Percentiles rank a stretch among this genome's conserved stretches.
phyloP scores from a whole-genome alignment of 2,888 invertebrate genomes.

The Eupithecia tripunctaria region DNA sequence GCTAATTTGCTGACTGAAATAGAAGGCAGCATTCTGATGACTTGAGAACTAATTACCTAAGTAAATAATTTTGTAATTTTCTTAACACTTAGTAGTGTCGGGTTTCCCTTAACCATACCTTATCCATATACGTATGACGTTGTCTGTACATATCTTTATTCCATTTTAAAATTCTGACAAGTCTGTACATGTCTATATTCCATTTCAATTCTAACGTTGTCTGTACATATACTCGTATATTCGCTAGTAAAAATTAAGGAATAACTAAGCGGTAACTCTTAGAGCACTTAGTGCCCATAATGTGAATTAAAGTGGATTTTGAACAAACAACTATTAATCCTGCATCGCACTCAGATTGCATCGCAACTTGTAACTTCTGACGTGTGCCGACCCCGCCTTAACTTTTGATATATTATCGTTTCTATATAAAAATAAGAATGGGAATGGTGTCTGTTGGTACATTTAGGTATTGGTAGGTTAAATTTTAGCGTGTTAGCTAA shows the following conservation, averaged over 20 bases:
- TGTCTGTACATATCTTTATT: too few relatives aligned
- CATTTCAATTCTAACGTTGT: too few relatives aligned
- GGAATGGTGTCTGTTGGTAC: neutral
- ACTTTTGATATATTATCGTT: conserved; percentile 38
- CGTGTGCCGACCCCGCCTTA: conserved; percentile 33
- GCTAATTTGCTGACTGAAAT: too few relatives aligned
- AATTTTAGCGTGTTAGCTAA: too few relatives aligned
- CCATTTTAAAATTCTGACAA: too few relatives aligned
- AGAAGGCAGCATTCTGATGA: too few relatives aligned
- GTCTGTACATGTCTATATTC: too few relatives aligned
- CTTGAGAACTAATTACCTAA: too few relatives aligned
- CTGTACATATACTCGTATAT: neutral
- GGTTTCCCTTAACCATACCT: too few relatives aligned
- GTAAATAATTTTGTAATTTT: too few relatives aligned
- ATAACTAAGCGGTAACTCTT: neutral
- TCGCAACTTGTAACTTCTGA: conserved; percentile 34
- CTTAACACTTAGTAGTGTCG: too few relatives aligned
- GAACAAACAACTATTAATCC: conserved; percentile 44
- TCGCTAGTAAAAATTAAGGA: neutral
- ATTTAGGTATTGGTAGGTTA: neutral
- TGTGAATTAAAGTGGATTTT: conserved; percentile 32
- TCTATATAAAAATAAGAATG: neutral
- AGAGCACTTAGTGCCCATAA: conserved; percentile 16
- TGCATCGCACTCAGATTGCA: conserved; percentile 36
- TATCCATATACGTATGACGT: too few relatives aligned